Percentiles rank a stretch among this genome's conserved stretches.
Evolutionary conservation across 2,113 vertebrate species (phyloP).

Genomic region (Mustela nigripes): DNA sequence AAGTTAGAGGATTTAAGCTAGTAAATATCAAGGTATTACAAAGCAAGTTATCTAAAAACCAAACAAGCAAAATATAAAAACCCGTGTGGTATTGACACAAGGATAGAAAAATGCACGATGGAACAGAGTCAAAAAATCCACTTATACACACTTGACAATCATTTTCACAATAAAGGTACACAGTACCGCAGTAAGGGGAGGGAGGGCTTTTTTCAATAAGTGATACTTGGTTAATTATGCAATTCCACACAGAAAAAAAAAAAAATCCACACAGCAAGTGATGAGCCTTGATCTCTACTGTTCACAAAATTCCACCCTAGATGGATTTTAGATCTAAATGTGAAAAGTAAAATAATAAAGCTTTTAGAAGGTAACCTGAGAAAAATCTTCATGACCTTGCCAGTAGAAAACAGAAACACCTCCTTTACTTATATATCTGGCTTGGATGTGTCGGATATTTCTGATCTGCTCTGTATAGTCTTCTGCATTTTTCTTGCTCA

Average conservation of each 20-base stretch:
- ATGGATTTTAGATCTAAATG: neutral
- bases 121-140: neutral
- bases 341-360: neutral
- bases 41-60: neutral
- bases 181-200: too few species aligned
- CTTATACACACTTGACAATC: neutral
- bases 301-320: neutral
- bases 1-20: neutral
- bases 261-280: neutral
- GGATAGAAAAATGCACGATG: neutral
- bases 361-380: neutral
- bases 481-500: neutral
- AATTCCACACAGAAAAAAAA: too few species aligned
- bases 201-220: neutral
- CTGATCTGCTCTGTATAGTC: neutral
- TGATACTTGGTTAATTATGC: neutral
- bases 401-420: neutral
- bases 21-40: constrained; percentile 2
- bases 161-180: neutral
- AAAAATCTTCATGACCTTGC: neutral
- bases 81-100: neutral
- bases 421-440: neutral
- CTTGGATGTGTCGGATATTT: neutral
- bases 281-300: neutral
- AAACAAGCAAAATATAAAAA: neutral